phyloP scores from a whole-genome alignment of 2,113 vertebrate species.

The Paradoxurus hermaphroditus region DNA sequence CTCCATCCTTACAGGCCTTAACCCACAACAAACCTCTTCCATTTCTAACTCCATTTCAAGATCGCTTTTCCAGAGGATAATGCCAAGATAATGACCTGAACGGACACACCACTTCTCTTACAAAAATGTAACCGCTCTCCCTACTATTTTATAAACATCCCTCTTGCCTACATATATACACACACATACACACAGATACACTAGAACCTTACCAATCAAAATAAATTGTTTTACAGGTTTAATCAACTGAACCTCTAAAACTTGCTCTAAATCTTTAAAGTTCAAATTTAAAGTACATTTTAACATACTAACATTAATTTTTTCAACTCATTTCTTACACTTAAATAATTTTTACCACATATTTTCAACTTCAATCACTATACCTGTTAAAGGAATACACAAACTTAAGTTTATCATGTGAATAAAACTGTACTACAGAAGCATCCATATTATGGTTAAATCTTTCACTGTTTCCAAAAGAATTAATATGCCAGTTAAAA shows the following conservation, averaged over 20 bases:
- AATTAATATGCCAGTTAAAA: not conserved
- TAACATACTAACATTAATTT: not conserved
- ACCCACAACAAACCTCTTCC: not conserved
- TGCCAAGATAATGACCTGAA: not conserved
- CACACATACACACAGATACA: not conserved
- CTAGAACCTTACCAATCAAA: not conserved
- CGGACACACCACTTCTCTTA: not conserved
- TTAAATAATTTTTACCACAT: not conserved
- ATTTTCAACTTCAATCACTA: conserved; percentile 29
- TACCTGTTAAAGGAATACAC: not conserved
- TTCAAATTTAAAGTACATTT: conserved; percentile 13
- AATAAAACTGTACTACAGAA: not conserved
- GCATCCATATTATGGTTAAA: not conserved
- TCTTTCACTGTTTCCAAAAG: not conserved
- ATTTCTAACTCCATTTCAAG: not conserved
- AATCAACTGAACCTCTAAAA: not conserved
- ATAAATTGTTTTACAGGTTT: not conserved
- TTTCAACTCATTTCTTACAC: not conserved
- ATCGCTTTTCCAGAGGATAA: not conserved
- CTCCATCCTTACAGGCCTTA: not conserved
- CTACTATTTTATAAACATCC: not conserved
- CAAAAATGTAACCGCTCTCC: not conserved
- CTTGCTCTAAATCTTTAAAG: not conserved
- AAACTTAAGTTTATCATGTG: not conserved
- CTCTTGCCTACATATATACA: not conserved